A percentile compares a stretch with the other conserved stretches of the same genome.
These are phyloP conservation scores for Nothobranchius kuhntae DNA, from an alignment of 2,113 vertebrate species.

Conservation along the genomic window DNA sequence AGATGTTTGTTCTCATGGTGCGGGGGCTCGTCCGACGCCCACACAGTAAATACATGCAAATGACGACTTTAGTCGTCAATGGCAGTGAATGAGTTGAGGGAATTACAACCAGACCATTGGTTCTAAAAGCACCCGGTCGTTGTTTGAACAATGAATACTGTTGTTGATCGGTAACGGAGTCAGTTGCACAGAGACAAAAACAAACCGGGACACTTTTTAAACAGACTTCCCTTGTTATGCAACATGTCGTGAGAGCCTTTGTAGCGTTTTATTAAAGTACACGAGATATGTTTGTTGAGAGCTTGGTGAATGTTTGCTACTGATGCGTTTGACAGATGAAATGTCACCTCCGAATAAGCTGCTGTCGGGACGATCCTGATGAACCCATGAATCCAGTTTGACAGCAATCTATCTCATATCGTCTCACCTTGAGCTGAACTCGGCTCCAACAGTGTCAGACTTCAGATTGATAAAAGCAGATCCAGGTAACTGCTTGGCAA, in stretches of 20 bases:
- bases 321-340: slow-evolving; percentile 39
- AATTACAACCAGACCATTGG: slow-evolving; percentile 9
- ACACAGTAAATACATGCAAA: too few relatives aligned
- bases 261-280: neutral
- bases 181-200: too few relatives aligned
- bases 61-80: too few relatives aligned
- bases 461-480: neutral
- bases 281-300: neutral
- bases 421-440: slow-evolving; percentile 12
- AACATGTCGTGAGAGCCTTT: neutral
- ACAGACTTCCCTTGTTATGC: too few relatives aligned
- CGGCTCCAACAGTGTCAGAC: neutral
- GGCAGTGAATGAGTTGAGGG: too few relatives aligned
- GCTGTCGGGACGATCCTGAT: slow-evolving; percentile 23
- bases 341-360: slow-evolving; percentile 32
- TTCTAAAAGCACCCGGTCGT: slow-evolving; percentile 1
- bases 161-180: too few relatives aligned
- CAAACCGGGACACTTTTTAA: too few relatives aligned
- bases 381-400: slow-evolving; percentile 41
- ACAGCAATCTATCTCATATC: slow-evolving; percentile 21
- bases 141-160: neutral
- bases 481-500: neutral
- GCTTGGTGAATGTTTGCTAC: slow-evolving; percentile 7
- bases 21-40: too few relatives aligned
- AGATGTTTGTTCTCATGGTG: too few relatives aligned